These are phyloP conservation scores for Porites divaricata DNA, from an alignment of 92 coral and sea anemone genomes.

Conservation along the genomic window DNA sequence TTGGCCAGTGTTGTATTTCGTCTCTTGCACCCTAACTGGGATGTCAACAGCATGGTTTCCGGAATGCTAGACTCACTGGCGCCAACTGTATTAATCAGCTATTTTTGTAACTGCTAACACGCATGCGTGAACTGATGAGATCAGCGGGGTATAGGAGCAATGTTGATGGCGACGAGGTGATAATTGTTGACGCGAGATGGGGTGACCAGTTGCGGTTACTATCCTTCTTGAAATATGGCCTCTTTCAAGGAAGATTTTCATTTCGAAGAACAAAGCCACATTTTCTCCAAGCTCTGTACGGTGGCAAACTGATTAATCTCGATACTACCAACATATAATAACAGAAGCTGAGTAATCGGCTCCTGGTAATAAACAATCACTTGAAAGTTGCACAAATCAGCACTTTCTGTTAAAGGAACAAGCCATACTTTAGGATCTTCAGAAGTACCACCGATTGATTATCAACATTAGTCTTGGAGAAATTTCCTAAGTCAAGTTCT, in stretches of 20 bases:
- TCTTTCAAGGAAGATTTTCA: background rate
- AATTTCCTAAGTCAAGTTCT: no score
- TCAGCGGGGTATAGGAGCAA: background rate
- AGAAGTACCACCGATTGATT: no score
- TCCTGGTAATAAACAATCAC: no score
- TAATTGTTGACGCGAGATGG: slow-evolving; percentile 13
- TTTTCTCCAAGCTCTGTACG: no score
- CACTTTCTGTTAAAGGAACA: no score
- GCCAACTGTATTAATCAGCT: slow-evolving; percentile 62
- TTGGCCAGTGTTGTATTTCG: slow-evolving; percentile 16
- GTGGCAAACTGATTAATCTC: no score
- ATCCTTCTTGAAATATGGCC: slow-evolving; percentile 10
- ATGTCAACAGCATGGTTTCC: slow-evolving; percentile 57
- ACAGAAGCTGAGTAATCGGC: no score
- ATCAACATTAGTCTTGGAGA: no score
- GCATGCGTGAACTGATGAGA: slow-evolving; percentile 17
- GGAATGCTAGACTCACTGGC: slow-evolving; percentile 65
- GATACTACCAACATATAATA: no score
- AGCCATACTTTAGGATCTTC: no score
- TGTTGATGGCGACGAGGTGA: background rate
- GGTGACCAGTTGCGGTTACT: background rate
- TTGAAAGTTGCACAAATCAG: no score
- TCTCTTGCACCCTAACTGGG: slow-evolving; percentile 32
- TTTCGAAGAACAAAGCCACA: no score
- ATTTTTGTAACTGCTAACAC: slow-evolving; percentile 21